Evolutionary conservation across 2,797 vertebrate species (phyloP), one percentile per base, ranked within the genome.

Genomic region (Leuciscus waleckii): DNA sequence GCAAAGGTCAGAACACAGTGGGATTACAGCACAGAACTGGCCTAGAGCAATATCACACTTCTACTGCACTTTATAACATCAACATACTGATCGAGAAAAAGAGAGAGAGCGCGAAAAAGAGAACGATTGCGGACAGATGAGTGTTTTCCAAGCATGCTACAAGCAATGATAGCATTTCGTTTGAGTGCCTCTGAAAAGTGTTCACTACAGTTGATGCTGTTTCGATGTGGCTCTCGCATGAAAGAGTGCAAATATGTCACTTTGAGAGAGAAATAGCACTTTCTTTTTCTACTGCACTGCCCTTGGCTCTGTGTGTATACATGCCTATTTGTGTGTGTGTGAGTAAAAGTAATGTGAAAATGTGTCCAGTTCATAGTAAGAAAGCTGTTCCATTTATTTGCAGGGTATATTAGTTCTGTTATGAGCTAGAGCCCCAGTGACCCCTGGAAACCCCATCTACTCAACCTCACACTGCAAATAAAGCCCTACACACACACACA

Each of bases 141-240:
- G 80, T 82, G 81, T 78, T 86, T 82, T 83, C 17, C 61, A 87
- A 92, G 87, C 90, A 93, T 90, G 93, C 93, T 94, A 87, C 86
- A 46, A 94, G 94, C 92, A 90, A 93, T 91, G 90, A 94, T 92
- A 92, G 92, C 86, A 92, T 93, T 95, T 95, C 87, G 90, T 94
- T 93, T 76, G 77, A 94, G 92, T 91, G 92, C 90, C 91, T 82
- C 73, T 81, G 82, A 69, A 79, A 86, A 73, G 78, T 84, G 83
- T 75, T 92, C 92, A 89, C 92, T 89, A 93, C 94, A 94, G 93
- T 84, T 91, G 90, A 88, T 29, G 83, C 89, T 76, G 88, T 92
- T 93, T 93, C 90, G 93, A 91, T 92, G 90, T 89, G 83, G 87
- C 90, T 92, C 92, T 92, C 14, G 23, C 49, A 84, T 70, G 89